These are phyloP conservation scores for Chorisops tibialis DNA, from an alignment of 2,888 invertebrate species.

Conservation along the genomic window DNA sequence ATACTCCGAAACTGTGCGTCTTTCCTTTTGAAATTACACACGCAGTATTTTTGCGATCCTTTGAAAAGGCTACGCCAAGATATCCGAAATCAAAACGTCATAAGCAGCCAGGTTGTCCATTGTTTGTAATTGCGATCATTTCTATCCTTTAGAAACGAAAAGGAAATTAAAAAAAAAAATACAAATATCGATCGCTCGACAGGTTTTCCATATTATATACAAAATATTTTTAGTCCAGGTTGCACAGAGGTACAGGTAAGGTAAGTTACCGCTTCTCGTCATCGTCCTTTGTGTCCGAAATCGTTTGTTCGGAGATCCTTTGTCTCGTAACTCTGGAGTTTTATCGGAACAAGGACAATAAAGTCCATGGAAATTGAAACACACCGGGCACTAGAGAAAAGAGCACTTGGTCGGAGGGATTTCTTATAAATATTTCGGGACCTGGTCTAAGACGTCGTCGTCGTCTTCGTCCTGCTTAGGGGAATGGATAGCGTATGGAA, in stretches of 20 bases:
- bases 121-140: not conserved
- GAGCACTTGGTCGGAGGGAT: not conserved
- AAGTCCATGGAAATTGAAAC: conserved; percentile 4
- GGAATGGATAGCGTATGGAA: not conserved
- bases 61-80: too few species aligned
- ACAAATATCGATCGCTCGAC: conserved; percentile 4
- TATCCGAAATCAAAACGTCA: conserved; percentile 8
- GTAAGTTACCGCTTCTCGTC: conserved; percentile 14
- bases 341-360: conserved; percentile 18
- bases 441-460: too few species aligned
- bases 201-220: conserved; percentile 14
- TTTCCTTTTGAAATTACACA: too few species aligned
- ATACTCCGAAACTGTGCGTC: too few species aligned
- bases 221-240: too few species aligned
- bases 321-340: conserved; percentile 1
- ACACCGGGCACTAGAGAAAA: conserved; percentile 20
- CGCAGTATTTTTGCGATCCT: too few species aligned
- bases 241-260: conserved; percentile 13
- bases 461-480: too few species aligned
- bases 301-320: conserved; percentile 10
- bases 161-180: not conserved
- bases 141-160: not conserved
- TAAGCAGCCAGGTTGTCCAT: not conserved
- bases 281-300: conserved; percentile 11
- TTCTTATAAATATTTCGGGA: too few species aligned